Percentiles rank a stretch among this genome's conserved stretches.
Conservation (phyloP, 1,140 invertebrate genomes). For the Aphelinus atriplicis region DNA sequence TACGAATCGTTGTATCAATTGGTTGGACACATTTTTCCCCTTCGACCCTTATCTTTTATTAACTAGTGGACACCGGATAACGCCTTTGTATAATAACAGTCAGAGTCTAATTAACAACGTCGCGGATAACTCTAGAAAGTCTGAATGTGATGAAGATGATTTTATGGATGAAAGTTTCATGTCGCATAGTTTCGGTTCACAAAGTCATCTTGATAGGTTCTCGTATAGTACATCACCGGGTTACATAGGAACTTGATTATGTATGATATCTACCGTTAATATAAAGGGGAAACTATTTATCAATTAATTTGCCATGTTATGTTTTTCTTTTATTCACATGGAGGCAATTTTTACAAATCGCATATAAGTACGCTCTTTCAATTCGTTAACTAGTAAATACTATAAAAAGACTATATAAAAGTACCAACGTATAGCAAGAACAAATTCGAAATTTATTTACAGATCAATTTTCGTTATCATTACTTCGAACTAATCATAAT, state of each 20-base stretch:
- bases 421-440: conserved; percentile 10
- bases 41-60: conserved; percentile 82
- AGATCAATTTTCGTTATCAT: conserved; percentile 17
- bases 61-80: conserved; percentile 61
- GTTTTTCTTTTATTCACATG: conserved; percentile 29
- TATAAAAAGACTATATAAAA: conserved; percentile 15
- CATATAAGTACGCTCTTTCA: not conserved
- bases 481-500: not conserved
- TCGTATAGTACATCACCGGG: conserved; percentile 56
- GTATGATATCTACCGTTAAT: not conserved
- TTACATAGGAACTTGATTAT: conserved; percentile 47
- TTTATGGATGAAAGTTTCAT: conserved; percentile 56
- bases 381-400: conserved; percentile 6
- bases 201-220: conserved; percentile 50
- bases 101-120: conserved; percentile 50
- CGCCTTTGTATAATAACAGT: conserved; percentile 58
- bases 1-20: conserved; percentile 59
- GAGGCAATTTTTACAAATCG: not conserved
- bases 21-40: conserved; percentile 79
- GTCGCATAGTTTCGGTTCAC: conserved; percentile 40
- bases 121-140: conserved; percentile 32
- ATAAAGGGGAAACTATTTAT: too few relatives aligned
- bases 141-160: conserved; percentile 50
- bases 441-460: conserved; percentile 32
- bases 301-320: not conserved